Base-by-base conservation (phyloP, 1,140 invertebrate species). In the Globodera rostochiensis region DNA sequence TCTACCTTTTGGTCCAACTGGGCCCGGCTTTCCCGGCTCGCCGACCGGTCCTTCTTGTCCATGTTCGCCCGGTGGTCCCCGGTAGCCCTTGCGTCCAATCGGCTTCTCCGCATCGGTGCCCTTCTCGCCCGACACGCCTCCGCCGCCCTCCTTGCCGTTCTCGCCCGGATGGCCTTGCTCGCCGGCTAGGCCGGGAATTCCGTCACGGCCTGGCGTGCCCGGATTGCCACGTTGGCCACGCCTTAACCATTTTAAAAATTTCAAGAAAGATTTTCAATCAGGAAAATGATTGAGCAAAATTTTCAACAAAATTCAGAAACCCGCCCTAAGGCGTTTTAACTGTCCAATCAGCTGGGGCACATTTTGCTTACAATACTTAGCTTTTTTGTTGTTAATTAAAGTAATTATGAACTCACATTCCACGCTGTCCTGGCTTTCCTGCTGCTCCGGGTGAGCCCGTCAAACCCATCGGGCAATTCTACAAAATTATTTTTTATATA, bases 101-200 rank as follows among this genome's bases (percentile, higher is more conserved):
- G 84, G 85, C 66, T 87, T 87, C 69, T 86, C 85, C n/a, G 60
- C 85, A 57, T 86, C 85, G 45, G 46, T 74, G 15, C 86, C 86
- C 9, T 78, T 69, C 13, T 85, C 79, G 47, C 86, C 86, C 4
- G 77, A 15, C 11, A 53, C 75, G 5, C 84, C 84, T 36, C 84
- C 73, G 25, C 77, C 46, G 21, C 86, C 84, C 47, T 87, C 78
- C 21, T 80, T 71, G 75, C 84, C 84, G 15, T 78, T 75, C n/a
- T 80, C 49, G n/a, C 84, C 82, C 36, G 66, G 73, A 9, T 60
- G 79, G 69, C 77, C 77, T 45, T 78, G 77, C 6, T 69, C 70
- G 46, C 77, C 77, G 49, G 77, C 60, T 8, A 78, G 49, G 13
- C 77, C 77, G 7, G 77, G 77, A 8, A 78, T 70, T 47, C 77